Conservation (phyloP, 2,797 vertebrate species). For the Chaenodraco wilsoni region DNA sequence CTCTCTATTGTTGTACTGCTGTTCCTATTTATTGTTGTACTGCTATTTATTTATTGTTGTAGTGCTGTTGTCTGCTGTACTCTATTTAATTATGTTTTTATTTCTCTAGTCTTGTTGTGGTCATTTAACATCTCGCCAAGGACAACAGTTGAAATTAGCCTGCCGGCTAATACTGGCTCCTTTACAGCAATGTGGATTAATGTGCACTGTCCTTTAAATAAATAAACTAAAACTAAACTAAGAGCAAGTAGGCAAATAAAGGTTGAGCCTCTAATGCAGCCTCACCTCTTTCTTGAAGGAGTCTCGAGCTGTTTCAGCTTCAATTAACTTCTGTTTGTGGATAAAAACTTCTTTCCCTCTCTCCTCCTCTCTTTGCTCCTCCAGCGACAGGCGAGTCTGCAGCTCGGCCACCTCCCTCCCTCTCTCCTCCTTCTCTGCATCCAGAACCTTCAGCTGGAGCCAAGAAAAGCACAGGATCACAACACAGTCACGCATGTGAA, state of each 20-base stretch:
- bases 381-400: slow-evolving; percentile 86
- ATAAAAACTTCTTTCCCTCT: slow-evolving; percentile 82
- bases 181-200: too few species aligned
- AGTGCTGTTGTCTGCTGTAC: too few species aligned
- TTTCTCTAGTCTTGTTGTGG: too few species aligned
- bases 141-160: too few species aligned
- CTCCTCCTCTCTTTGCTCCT: slow-evolving; percentile 91
- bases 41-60: too few species aligned
- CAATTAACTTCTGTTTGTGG: slow-evolving; percentile 87
- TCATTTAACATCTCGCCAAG: too few species aligned
- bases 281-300: slow-evolving; percentile 89
- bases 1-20: too few species aligned
- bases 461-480: neutral
- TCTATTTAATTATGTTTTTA: too few species aligned
- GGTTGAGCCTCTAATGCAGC: neutral
- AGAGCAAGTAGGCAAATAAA: neutral
- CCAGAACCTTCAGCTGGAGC: slow-evolving; percentile 90
- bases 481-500: neutral
- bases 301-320: slow-evolving; percentile 85
- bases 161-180: too few species aligned
- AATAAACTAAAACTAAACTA: too few species aligned
- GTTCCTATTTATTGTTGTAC: too few species aligned
- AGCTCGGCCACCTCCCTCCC: slow-evolving; percentile 87
- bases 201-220: too few species aligned
- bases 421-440: slow-evolving; percentile 88